A percentile compares a stretch with the other conserved stretches of the same genome.
phyloP scores from a whole-genome alignment of 2,888 invertebrate species.

The Troides aeacus region DNA sequence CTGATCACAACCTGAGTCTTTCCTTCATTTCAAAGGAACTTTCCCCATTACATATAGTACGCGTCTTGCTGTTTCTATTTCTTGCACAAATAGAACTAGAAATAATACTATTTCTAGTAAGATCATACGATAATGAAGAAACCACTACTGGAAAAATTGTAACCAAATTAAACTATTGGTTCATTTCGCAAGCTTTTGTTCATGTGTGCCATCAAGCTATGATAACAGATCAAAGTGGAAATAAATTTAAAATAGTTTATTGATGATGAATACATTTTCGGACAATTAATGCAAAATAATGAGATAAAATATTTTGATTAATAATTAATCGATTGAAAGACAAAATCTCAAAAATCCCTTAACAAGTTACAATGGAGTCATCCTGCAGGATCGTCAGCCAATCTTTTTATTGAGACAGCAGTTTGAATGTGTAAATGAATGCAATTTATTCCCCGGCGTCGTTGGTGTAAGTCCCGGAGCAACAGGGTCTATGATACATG shows the following conservation, averaged over 20 bases:
- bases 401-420: slow-evolving; percentile 40
- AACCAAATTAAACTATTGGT: not conserved
- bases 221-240: too few relatives aligned
- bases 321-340: not conserved
- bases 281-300: not conserved
- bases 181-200: not conserved
- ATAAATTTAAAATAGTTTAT: not conserved
- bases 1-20: slow-evolving; percentile 46
- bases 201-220: too few relatives aligned
- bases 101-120: not conserved
- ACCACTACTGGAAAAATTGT: not conserved
- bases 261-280: not conserved
- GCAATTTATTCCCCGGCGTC: slow-evolving; percentile 59
- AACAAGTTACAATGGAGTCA: slow-evolving; percentile 20
- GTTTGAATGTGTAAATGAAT: slow-evolving; percentile 52
- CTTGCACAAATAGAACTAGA: slow-evolving; percentile 23
- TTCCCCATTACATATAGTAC: slow-evolving; percentile 51
- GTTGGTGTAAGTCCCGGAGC: slow-evolving; percentile 41
- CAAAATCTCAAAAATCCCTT: too few relatives aligned
- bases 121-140: not conserved
- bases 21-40: slow-evolving; percentile 50
- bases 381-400: slow-evolving; percentile 35
- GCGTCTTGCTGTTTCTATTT: slow-evolving; percentile 33
- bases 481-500: slow-evolving; percentile 46
- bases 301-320: not conserved